Conservation (phyloP, 2,888 invertebrate genomes). For the Prenolepis imparis region DNA sequence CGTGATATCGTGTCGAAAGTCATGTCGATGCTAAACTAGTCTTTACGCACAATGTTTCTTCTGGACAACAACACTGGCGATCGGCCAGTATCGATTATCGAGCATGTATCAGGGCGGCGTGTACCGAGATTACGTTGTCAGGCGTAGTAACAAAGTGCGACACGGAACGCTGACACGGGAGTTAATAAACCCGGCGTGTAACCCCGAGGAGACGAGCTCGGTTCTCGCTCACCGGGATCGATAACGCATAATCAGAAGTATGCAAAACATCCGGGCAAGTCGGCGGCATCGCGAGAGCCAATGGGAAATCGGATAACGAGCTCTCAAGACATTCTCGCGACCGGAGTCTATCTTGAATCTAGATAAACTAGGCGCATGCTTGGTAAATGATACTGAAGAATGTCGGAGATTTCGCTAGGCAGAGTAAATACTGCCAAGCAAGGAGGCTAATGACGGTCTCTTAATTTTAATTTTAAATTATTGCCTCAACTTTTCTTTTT, state of each 20-base stretch:
- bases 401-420: background rate
- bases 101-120: constrained; percentile 60
- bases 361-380: constrained; percentile 36
- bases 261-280: constrained; percentile 69
- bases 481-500: background rate
- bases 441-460: background rate
- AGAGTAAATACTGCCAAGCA: background rate
- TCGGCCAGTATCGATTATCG: constrained; percentile 67
- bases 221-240: constrained; percentile 67
- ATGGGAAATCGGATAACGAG: constrained; percentile 57
- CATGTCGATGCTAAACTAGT: constrained; percentile 35
- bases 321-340: constrained; percentile 35
- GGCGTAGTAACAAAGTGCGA: constrained; percentile 66
- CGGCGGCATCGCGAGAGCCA: constrained; percentile 58
- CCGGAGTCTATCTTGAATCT: constrained; percentile 10
- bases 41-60: constrained; percentile 53
- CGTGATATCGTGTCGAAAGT: constrained; percentile 15
- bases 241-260: constrained; percentile 64
- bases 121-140: constrained; percentile 72
- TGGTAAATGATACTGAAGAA: constrained; percentile 16
- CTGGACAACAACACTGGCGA: constrained; percentile 62
- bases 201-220: constrained; percentile 60
- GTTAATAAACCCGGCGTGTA: constrained; percentile 70
- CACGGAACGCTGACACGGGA: constrained; percentile 61
- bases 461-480: constrained; percentile 1